Evolutionary conservation across 2,113 vertebrate genomes (phyloP).

Genomic region (Carettochelys insculpta): DNA sequence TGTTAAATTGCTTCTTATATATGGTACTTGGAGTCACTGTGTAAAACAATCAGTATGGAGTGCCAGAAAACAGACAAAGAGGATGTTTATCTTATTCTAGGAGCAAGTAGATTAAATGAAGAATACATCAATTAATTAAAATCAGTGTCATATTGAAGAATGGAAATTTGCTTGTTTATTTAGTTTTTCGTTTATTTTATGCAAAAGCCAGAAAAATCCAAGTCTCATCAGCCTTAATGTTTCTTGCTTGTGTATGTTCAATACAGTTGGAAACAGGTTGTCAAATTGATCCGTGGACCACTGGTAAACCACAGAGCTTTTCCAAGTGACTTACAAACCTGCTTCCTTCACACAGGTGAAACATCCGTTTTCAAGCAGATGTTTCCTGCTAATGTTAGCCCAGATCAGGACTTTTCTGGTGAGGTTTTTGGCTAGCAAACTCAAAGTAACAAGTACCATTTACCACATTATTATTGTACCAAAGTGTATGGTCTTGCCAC

Average conservation of each 20-base stretch:
- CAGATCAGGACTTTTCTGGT: rapidly evolving
- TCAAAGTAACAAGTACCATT: not conserved
- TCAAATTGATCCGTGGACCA: not conserved
- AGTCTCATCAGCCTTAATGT: not conserved
- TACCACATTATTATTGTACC: not conserved
- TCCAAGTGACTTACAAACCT: rapidly evolving
- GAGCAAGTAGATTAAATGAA: not conserved
- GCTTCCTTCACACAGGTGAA: not conserved
- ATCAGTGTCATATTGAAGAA: not conserved
- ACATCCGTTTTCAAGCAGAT: not conserved
- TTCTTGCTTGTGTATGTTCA: not conserved
- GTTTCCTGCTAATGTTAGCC: not conserved
- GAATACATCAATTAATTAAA: not conserved
- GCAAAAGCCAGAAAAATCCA: not conserved
- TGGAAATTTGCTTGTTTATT: not conserved
- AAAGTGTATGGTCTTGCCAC: not conserved
- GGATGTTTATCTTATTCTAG: not conserved
- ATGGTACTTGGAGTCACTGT: not conserved
- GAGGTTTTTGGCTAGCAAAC: not conserved
- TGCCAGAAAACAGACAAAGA: not conserved
- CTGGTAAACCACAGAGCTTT: not conserved
- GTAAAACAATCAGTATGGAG: not conserved
- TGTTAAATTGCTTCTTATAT: not conserved
- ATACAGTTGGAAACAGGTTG: not conserved
- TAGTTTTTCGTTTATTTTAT: conserved; percentile 19